Base-by-base conservation (phyloP, 2,888 invertebrate species). In the Tachina grossa region DNA sequence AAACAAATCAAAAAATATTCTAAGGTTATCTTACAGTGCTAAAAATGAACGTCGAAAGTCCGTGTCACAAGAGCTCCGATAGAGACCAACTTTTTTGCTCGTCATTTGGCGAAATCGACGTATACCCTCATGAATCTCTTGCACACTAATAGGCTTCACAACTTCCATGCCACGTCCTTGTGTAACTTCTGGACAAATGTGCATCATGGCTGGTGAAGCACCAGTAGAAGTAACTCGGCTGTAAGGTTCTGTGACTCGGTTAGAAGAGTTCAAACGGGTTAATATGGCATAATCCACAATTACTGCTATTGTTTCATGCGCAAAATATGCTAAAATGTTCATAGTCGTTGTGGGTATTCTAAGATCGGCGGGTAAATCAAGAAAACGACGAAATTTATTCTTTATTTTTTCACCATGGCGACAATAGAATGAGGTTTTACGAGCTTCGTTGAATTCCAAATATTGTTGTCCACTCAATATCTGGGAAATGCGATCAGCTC, bases 291-390 rank as follows among this genome's bases (percentile, higher is more conserved):
- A 95, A 92, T 98, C 98, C 2, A 97, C 95, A 80, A 98, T 95
- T 91, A 97, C 96, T 0, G 98, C 98, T 9, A 98, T 96, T 0
- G 97, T 97, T 93, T 98, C 98, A 91, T 97, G 97, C 0, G 97
- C 97, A 87, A 98, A 93, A 90, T 97, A 98, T 65, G 96, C 95
- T 85, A 98, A 92, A 4, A 98, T 95, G 90, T 96, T 96, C 88
- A 96, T 93, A 0, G 96, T 96, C 68, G 95, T 93, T 19, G 93
- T 92, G 0, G 94, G 93, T 68, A 96, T 94, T 59, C 94, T 94
- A 22, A 95, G 91, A 87, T 96, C 95, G 51, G 94, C 94, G 6
- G 93, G 94, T 0, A 95, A 94, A 87, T 95, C 95, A 0, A 96
- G 91, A 94, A 96, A 96, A 47, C 93, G 91, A 72, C 94, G 93